These are phyloP conservation scores for Heliconius cydno DNA, from an alignment of 2,888 invertebrate species.

Conservation along the genomic window DNA sequence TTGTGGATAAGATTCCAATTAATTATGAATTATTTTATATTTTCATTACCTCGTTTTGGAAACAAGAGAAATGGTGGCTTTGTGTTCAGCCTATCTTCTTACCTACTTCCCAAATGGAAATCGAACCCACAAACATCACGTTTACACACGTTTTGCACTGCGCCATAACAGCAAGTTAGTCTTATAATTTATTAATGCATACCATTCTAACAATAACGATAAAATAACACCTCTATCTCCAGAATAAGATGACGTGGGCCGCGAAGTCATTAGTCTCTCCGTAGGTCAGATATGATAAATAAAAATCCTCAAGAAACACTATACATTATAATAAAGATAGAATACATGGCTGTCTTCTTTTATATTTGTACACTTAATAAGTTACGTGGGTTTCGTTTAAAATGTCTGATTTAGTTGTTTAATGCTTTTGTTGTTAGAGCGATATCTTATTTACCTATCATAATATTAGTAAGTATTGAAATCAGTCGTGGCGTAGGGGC, in stretches of 20 bases:
- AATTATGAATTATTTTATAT: too few relatives aligned
- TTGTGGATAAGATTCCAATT: too few relatives aligned
- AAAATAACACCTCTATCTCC: background rate
- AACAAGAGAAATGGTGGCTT: too few relatives aligned
- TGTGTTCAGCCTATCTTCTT: too few relatives aligned
- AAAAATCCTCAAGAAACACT: slow-evolving; percentile 45
- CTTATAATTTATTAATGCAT: too few relatives aligned
- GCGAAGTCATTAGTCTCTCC: slow-evolving; percentile 39
- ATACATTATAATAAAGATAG: slow-evolving; percentile 44
- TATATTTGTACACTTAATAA: background rate
- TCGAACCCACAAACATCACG: too few relatives aligned
- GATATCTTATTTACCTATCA: slow-evolving; percentile 9
- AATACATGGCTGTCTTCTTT: slow-evolving; percentile 6
- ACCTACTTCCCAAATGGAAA: too few relatives aligned
- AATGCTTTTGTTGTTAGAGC: slow-evolving; percentile 1
- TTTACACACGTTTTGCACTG: too few relatives aligned
- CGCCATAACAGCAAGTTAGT: too few relatives aligned
- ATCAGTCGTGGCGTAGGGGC: too few relatives aligned
- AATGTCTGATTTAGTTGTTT: slow-evolving; percentile 3
- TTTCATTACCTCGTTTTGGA: too few relatives aligned
- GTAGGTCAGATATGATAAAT: slow-evolving; percentile 43
- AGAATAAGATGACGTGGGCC: slow-evolving; percentile 18
- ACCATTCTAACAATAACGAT: too few relatives aligned
- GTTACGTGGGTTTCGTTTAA: slow-evolving; percentile 19
- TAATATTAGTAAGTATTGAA: background rate